phyloP scores from a whole-genome alignment of 2,888 invertebrate species.

The Netelia melanura region DNA sequence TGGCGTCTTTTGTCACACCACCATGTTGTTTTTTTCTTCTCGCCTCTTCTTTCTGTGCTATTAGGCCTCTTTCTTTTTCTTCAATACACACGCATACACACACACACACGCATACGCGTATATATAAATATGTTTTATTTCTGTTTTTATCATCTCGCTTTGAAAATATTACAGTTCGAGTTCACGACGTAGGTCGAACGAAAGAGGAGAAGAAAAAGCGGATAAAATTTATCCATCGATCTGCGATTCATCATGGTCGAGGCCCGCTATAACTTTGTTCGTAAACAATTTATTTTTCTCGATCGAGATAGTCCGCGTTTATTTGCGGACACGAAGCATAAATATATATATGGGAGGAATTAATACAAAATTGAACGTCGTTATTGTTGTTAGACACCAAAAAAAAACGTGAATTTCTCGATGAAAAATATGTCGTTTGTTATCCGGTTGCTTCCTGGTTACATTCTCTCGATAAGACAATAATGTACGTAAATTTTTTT shows the following conservation, averaged over 20 bases:
- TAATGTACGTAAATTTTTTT: conserved; percentile 23
- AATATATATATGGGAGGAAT: conserved; percentile 45
- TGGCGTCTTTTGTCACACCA: conserved; percentile 70
- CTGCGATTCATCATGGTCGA: conserved; percentile 32
- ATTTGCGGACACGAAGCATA: conserved; percentile 56
- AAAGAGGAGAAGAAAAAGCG: conserved; percentile 52
- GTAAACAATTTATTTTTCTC: conserved; percentile 41
- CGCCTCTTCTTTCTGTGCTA: not conserved
- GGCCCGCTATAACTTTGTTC: conserved; percentile 37
- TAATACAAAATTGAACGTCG: not conserved
- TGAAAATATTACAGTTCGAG: conserved; percentile 5
- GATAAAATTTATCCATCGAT: conserved; percentile 64
- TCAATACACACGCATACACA: not conserved
- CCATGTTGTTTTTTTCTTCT: conserved; percentile 19
- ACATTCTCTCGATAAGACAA: conserved; percentile 3
- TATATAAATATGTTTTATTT: conserved; percentile 2
- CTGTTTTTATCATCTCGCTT: conserved; percentile 16
- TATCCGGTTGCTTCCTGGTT: not conserved
- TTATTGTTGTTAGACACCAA: not conserved
- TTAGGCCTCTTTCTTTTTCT: conserved; percentile 30
- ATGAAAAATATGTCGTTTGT: conserved; percentile 2
- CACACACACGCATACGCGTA: not conserved
- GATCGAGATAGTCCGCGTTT: conserved; percentile 13
- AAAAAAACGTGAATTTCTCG: not conserved
- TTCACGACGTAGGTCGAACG: conserved; percentile 12